phyloP scores from a whole-genome alignment of 30 jellyfish, hydroid and myxozoan species.

The Cassiopea andromeda region DNA sequence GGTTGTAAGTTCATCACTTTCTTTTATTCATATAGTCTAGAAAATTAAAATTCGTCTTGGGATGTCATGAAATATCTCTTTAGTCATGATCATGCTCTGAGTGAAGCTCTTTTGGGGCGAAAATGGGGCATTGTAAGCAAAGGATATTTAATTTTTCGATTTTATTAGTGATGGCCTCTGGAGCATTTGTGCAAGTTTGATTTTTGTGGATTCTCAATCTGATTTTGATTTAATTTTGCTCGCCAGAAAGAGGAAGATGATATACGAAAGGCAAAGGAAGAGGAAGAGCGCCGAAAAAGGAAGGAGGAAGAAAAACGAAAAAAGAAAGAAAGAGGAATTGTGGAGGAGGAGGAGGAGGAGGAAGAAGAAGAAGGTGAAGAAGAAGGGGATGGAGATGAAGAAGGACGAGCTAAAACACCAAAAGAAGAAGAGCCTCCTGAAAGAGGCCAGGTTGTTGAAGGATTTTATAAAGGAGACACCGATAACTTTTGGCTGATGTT shows the following conservation, averaged over 20 bases:
- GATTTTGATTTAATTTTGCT: background rate
- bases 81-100: no score
- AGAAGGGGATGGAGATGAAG: conserved; percentile 52
- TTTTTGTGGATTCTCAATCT: no score
- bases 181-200: no score
- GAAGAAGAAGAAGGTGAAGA: conserved; percentile 63
- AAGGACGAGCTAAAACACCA: conserved; percentile 31
- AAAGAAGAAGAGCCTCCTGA: conserved; percentile 44
- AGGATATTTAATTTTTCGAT: no score
- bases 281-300: conserved; percentile 61
- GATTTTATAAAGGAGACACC: conserved; percentile 78
- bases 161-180: no score
- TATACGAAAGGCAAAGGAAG: conserved; percentile 82
- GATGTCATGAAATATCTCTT: no score
- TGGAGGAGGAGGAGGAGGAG: conserved; percentile 65
- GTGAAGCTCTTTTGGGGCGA: no score
- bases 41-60: no score
- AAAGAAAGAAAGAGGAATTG: conserved; percentile 59
- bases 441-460: conserved; percentile 74
- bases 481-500: conserved; percentile 68
- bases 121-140: no score
- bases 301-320: conserved; percentile 63
- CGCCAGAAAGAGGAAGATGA: conserved; percentile 83
- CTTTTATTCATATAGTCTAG: background rate
- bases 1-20: conserved; percentile 57